Evolutionary conservation across 2,113 vertebrate species (phyloP).

Genomic region (Lynx canadensis): DNA sequence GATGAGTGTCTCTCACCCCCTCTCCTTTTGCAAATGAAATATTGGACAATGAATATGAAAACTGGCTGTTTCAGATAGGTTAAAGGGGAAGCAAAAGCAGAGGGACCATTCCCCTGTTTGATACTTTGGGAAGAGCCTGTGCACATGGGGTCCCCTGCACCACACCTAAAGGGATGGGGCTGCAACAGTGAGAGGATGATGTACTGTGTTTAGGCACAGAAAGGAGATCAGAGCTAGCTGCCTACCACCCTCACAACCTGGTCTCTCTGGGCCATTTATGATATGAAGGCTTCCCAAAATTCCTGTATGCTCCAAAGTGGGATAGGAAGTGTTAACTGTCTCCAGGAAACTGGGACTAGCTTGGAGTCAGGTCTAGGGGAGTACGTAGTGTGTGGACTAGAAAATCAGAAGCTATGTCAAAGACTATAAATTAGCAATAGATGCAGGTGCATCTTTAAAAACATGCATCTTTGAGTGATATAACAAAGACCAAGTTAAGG

Average conservation of each 20-base stretch:
- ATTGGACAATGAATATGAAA: neutral
- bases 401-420: neutral
- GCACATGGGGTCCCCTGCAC: neutral
- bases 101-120: neutral
- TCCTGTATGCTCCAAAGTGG: neutral
- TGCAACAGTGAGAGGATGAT: neutral
- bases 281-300: fast-evolving
- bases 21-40: neutral
- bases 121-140: neutral
- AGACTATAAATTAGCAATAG: neutral
- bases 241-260: neutral
- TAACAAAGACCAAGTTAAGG: neutral
- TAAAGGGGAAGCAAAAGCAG: neutral
- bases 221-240: neutral
- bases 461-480: neutral
- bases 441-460: neutral
- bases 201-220: neutral
- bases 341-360: neutral
- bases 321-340: neutral
- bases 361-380: neutral
- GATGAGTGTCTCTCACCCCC: neutral
- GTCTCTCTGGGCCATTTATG: neutral
- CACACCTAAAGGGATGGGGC: neutral
- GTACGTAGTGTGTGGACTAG: neutral
- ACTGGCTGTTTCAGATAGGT: neutral